A percentile compares a stretch with the other conserved stretches of the same genome.
These are phyloP conservation scores for Cassiopea andromeda DNA, from an alignment of 30 jellyfish, hydroid and myxozoan genomes.

Conservation along the genomic window DNA sequence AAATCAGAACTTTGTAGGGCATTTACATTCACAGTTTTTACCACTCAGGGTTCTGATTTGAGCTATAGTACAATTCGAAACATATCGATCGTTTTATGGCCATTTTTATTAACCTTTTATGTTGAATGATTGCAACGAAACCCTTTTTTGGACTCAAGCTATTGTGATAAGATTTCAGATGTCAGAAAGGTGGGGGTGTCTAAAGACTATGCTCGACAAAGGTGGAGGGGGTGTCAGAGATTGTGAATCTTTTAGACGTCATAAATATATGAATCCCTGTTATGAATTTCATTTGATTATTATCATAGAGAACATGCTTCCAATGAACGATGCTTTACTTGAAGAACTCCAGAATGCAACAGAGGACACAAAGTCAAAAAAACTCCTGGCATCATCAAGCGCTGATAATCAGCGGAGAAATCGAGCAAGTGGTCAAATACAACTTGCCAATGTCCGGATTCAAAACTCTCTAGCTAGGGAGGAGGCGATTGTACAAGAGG, in stretches of 20 bases:
- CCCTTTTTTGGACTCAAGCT: too few relatives aligned
- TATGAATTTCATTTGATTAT: background rate
- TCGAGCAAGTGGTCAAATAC: background rate
- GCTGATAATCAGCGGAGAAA: background rate
- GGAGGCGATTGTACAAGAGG: constrained; percentile 23
- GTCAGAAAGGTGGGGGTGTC: too few relatives aligned
- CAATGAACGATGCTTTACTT: constrained; percentile 65
- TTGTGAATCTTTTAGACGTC: background rate
- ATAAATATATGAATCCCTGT: background rate
- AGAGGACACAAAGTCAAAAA: background rate
- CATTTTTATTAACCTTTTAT: too few relatives aligned
- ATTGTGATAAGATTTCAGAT: too few relatives aligned
- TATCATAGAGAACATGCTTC: constrained; percentile 52
- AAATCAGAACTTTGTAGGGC: too few relatives aligned
- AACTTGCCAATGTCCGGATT: background rate
- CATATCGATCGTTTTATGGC: too few relatives aligned
- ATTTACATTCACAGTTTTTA: too few relatives aligned
- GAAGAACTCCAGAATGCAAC: constrained; percentile 24
- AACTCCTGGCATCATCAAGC: background rate
- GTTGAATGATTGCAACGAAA: too few relatives aligned
- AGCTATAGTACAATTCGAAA: too few relatives aligned
- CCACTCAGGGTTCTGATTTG: too few relatives aligned
- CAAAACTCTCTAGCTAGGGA: background rate
- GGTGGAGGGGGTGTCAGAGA: too few relatives aligned
- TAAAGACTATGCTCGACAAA: too few relatives aligned